Evolutionary conservation across 1,140 invertebrate species (phyloP).

Genomic region (Drosophila erecta): DNA sequence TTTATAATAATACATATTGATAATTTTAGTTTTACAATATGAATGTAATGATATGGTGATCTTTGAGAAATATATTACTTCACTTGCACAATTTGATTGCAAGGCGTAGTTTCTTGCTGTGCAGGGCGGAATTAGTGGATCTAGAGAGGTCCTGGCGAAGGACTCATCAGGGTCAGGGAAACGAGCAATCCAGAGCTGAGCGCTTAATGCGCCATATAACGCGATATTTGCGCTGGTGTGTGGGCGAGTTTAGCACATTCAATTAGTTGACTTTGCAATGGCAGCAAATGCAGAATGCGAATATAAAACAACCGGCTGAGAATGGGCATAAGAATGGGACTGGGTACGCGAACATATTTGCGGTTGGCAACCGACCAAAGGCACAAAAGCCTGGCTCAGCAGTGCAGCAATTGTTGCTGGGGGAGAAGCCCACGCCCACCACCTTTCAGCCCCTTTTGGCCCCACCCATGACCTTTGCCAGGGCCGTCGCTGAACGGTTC

Average conservation of each 20-base stretch:
- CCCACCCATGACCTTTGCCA: slow-evolving; percentile 54
- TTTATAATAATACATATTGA: no score
- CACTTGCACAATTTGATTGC: neutral
- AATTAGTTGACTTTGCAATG: slow-evolving; percentile 74
- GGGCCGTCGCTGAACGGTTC: slow-evolving; percentile 11
- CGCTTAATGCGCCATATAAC: slow-evolving; percentile 73
- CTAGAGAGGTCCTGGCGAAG: slow-evolving; percentile 4
- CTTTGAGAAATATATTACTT: no score
- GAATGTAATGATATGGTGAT: no score
- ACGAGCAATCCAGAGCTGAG: slow-evolving; percentile 51
- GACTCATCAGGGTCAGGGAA: slow-evolving; percentile 20
- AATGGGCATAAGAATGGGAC: neutral
- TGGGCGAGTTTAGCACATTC: slow-evolving; percentile 66
- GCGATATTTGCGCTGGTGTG: slow-evolving; percentile 49
- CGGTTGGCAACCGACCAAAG: slow-evolving; percentile 64
- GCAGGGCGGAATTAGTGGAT: neutral
- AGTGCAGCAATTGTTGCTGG: slow-evolving; percentile 26
- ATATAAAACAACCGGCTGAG: slow-evolving; percentile 21
- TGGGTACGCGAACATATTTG: slow-evolving; percentile 53
- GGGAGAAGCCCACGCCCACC: neutral
- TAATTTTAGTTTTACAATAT: no score
- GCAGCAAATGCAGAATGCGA: slow-evolving; percentile 41
- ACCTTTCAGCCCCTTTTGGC: neutral
- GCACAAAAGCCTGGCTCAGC: slow-evolving; percentile 24
- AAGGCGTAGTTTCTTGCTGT: neutral